A percentile compares a stretch with the other conserved stretches of the same genome.
phyloP scores from a whole-genome alignment of 2,888 invertebrate species.

The Scaptomyza cyrtandrae region DNA sequence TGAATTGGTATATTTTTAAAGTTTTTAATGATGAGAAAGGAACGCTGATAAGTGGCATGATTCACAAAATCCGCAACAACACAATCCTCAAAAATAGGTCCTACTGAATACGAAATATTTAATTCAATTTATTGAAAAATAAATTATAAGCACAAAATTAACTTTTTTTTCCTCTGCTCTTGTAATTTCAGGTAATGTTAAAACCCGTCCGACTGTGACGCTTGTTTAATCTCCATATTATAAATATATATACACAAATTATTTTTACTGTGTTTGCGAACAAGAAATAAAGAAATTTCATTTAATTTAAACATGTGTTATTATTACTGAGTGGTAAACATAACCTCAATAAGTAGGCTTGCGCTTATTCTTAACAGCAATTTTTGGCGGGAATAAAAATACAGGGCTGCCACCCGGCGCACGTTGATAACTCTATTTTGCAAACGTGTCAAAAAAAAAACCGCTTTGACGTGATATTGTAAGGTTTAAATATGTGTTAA shows the following conservation, averaged over 20 bases:
- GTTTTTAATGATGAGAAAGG: constrained; percentile 32
- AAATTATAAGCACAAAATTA: background rate
- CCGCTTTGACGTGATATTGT: background rate
- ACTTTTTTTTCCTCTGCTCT: background rate
- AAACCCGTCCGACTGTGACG: background rate
- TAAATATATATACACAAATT: background rate
- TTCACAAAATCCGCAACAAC: constrained; percentile 72
- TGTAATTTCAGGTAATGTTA: constrained; percentile 51
- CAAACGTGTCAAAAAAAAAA: background rate
- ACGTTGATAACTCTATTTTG: background rate
- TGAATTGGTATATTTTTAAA: background rate
- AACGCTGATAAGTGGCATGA: constrained; percentile 54
- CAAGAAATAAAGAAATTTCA: background rate
- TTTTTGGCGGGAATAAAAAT: constrained; percentile 14
- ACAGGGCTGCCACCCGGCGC: constrained; percentile 27
- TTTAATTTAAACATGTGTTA: background rate
- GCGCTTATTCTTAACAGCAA: background rate
- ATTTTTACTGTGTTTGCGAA: background rate
- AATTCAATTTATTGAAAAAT: no score
- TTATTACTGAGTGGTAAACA: background rate
- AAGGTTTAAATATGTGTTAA: background rate
- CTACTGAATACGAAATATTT: constrained; percentile 50
- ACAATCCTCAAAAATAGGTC: constrained; percentile 67
- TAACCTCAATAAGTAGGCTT: constrained; percentile 37
- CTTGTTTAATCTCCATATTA: background rate